These are phyloP conservation scores for Cepaea nemoralis DNA, from an alignment of 1,140 invertebrate species.

Conservation along the genomic window DNA sequence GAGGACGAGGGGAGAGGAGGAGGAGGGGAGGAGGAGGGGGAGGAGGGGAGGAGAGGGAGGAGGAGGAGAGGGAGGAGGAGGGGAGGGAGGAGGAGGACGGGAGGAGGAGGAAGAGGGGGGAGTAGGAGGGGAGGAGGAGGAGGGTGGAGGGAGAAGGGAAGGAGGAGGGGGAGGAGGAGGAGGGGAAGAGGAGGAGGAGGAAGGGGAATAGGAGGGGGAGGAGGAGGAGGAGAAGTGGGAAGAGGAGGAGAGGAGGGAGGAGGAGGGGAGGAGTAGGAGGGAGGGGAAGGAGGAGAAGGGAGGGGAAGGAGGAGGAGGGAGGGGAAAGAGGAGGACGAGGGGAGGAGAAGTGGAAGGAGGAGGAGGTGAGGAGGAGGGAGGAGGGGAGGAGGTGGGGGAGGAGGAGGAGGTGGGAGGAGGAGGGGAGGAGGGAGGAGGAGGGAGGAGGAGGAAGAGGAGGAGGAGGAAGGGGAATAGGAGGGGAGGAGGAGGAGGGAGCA, in stretches of 20 bases:
- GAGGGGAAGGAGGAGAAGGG: conserved; percentile 1
- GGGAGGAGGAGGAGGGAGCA: too few relatives aligned
- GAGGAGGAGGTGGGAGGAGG: too few relatives aligned
- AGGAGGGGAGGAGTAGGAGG: too few relatives aligned
- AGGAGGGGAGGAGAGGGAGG: background rate
- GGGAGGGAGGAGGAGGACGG: background rate
- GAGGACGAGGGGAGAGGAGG: too few relatives aligned
- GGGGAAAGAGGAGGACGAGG: conserved; percentile 2
- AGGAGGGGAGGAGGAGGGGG: background rate
- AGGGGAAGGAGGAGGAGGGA: background rate
- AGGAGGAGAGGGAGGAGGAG: background rate
- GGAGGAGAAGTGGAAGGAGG: too few relatives aligned
- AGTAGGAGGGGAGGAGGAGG: too few relatives aligned
- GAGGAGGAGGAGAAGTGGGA: too few relatives aligned
- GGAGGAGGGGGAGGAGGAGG: background rate
- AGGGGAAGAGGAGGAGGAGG: background rate
- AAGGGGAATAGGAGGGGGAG: background rate
- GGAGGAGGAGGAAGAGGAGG: conserved; percentile 1
- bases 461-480: background rate
- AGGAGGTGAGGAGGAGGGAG: too few relatives aligned
- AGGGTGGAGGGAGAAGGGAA: too few relatives aligned
- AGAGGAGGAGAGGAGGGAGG: too few relatives aligned
- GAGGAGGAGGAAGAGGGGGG: too few relatives aligned
- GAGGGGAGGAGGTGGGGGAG: too few relatives aligned
- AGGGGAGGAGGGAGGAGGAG: conserved; percentile 2